A percentile compares a stretch with the other conserved stretches of the same genome.
These are phyloP conservation scores for Falco novaeseelandiae DNA, from an alignment of 2,797 vertebrate species.

Conservation along the genomic window DNA sequence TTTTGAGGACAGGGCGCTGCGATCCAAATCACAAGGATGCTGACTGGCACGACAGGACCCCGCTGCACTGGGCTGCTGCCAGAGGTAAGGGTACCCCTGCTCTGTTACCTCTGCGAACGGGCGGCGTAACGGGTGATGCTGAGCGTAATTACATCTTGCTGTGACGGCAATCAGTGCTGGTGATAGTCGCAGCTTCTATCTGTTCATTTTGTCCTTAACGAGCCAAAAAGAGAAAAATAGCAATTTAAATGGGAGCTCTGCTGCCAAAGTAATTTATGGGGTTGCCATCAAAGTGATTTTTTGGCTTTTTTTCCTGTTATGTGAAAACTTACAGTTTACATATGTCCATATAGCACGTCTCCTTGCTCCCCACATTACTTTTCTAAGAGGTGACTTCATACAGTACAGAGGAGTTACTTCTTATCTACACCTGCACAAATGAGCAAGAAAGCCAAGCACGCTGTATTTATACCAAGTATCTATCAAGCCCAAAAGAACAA, in stretches of 20 bases:
- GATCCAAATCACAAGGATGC: conserved; percentile 86
- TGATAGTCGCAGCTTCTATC: not conserved
- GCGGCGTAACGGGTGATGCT: not conserved
- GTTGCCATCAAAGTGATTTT: not conserved
- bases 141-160: not conserved
- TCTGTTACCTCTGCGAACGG: not conserved
- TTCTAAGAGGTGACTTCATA: not conserved
- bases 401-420: not conserved
- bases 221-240: not conserved
- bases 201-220: not conserved
- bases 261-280: not conserved
- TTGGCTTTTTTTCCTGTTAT: not conserved
- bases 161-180: not conserved
- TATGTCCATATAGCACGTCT: not conserved
- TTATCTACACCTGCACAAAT: not conserved
- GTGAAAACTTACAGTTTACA: not conserved
- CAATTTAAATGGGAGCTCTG: not conserved
- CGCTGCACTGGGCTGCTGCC: conserved; percentile 91
- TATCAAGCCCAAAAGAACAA: not conserved
- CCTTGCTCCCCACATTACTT: not conserved
- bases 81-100: conserved; percentile 75
- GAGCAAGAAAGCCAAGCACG: not conserved
- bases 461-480: not conserved
- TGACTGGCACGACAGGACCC: conserved; percentile 88
- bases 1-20: conserved; percentile 80